These are phyloP conservation scores for Pseudomyrmex concolor DNA, from an alignment of 1,140 invertebrate genomes.

Conservation along the genomic window DNA sequence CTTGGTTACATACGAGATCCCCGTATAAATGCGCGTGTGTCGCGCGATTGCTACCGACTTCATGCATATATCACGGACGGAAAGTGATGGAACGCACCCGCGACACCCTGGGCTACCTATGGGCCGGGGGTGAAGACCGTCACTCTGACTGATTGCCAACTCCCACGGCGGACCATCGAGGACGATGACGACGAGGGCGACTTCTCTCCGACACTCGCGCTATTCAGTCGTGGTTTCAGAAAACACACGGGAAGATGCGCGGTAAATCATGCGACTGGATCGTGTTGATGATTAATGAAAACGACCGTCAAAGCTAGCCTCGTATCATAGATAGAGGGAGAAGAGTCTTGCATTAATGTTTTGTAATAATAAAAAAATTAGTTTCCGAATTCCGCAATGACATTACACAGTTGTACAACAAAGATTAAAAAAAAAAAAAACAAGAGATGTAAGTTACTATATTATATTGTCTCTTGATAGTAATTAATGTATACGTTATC, in stretches of 20 bases:
- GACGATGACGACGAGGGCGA: conserved; percentile 22
- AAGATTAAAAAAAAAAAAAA: not conserved
- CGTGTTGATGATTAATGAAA: conserved; percentile 65
- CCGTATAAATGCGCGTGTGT: conserved; percentile 63
- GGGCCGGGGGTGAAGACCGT: conserved; percentile 66
- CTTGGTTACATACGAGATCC: conserved; percentile 37
- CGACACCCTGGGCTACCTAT: conserved; percentile 74
- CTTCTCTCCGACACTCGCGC: conserved; percentile 55
- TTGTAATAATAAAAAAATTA: not conserved
- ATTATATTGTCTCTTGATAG: no score
- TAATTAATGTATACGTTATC: no score
- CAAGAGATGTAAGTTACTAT: no score
- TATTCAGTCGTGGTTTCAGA: conserved; percentile 46
- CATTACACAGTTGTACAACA: no score
- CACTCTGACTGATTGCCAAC: conserved; percentile 82
- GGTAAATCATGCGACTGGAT: conserved; percentile 55
- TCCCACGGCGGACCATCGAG: conserved; percentile 73
- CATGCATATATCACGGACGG: conserved; percentile 81
- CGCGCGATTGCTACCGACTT: conserved; percentile 80
- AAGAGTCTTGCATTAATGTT: not conserved
- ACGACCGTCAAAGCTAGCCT: conserved; percentile 39
- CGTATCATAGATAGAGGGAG: not conserved
- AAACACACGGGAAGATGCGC: conserved; percentile 50
- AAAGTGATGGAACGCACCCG: conserved; percentile 80
- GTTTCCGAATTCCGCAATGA: no score